Conservation (phyloP, 2,888 invertebrate genomes). For the Leptopterna dolabrata region DNA sequence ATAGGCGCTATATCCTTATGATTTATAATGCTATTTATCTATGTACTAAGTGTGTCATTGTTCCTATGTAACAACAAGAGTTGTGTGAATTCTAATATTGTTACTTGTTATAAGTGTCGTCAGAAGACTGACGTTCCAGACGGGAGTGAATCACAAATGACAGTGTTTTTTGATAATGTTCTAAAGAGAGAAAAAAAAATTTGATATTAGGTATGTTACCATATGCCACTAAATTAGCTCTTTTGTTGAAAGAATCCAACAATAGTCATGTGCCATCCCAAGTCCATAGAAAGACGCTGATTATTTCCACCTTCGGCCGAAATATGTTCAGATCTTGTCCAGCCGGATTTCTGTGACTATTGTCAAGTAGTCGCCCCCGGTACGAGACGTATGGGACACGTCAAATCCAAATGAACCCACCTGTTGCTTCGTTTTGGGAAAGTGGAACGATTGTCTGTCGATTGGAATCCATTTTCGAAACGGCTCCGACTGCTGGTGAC, state of each 20-base stretch:
- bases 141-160: background rate
- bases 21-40: too few relatives aligned
- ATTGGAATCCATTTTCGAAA: background rate
- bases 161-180: background rate
- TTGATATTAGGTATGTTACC: background rate
- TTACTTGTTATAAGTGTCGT: too few relatives aligned
- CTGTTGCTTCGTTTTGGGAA: background rate
- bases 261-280: background rate
- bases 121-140: too few relatives aligned
- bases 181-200: background rate
- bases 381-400: too few relatives aligned
- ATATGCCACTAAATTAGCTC: background rate
- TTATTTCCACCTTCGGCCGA: background rate
- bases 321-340: background rate
- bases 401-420: too few relatives aligned
- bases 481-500: background rate
- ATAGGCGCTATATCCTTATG: too few relatives aligned
- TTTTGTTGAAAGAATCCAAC: background rate
- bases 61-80: too few relatives aligned
- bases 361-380: too few relatives aligned
- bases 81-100: too few relatives aligned
- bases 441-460: background rate
- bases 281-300: background rate
- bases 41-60: too few relatives aligned
- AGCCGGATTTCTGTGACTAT: background rate